Percentiles rank a stretch among this genome's conserved stretches.
phyloP scores from a whole-genome alignment of 2,797 vertebrate species.

The Australoheros facetus region DNA sequence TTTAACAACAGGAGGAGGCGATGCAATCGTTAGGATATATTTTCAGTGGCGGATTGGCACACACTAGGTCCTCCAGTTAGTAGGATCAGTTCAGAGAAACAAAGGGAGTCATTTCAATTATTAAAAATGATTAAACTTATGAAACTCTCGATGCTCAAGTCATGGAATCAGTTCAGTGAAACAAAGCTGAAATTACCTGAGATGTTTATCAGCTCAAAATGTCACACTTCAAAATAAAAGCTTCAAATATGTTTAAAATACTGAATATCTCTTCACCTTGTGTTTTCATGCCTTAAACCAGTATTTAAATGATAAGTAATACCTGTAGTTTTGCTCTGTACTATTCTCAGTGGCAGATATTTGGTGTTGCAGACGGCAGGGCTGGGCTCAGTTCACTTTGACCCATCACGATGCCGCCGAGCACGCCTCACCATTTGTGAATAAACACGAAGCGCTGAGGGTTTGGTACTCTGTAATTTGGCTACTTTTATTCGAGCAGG shows the following conservation, averaged over 20 bases:
- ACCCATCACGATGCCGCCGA: slow-evolving; percentile 14
- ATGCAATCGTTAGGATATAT: not conserved
- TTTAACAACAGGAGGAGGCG: not conserved
- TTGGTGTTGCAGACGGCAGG: not conserved
- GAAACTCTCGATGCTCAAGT: too few species aligned
- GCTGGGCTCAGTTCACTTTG: slow-evolving; percentile 35
- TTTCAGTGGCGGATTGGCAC: not conserved
- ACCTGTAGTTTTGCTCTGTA: not conserved
- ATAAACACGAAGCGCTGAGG: slow-evolving; percentile 58
- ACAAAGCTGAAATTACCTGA: not conserved
- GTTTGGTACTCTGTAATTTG: slow-evolving; percentile 88
- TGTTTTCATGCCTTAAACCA: not conserved
- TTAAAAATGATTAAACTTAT: too few species aligned
- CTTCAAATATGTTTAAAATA: not conserved
- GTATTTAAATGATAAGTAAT: not conserved
- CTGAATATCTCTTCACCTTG: not conserved
- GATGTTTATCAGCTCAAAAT: not conserved
- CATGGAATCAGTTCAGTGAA: not conserved
- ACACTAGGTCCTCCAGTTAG: not conserved
- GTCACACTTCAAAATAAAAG: not conserved
- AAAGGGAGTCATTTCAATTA: too few species aligned
- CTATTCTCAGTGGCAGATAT: not conserved
- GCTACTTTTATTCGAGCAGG: slow-evolving; percentile 99
- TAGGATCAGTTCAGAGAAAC: not conserved
- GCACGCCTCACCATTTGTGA: slow-evolving; percentile 23